These are phyloP conservation scores for Isurus oxyrinchus DNA, from an alignment of 2,113 vertebrate genomes.

Conservation along the genomic window DNA sequence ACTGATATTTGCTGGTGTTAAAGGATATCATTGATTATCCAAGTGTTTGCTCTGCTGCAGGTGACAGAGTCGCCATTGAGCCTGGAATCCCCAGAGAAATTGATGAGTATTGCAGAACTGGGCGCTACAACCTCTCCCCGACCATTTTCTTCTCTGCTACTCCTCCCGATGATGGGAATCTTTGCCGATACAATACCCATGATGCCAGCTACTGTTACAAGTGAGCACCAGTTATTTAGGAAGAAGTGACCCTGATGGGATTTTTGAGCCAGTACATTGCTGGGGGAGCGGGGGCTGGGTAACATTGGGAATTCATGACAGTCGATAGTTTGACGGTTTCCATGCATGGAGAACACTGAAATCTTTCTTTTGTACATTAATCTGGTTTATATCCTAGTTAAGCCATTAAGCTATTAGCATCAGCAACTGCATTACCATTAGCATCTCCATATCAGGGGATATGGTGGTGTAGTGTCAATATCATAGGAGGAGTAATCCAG, in stretches of 20 bases:
- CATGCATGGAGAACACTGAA: background rate
- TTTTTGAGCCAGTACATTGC: background rate
- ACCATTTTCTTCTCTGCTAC: conserved; percentile 90
- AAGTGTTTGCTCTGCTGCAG: conserved; percentile 50
- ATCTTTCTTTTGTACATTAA: background rate
- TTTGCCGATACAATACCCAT: conserved; percentile 86
- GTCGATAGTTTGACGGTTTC: background rate
- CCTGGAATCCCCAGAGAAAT: conserved; percentile 75
- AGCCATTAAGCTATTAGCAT: background rate
- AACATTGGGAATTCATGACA: background rate
- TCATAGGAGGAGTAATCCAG: too few species aligned
- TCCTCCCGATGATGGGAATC: conserved; percentile 81
- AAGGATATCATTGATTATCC: background rate
- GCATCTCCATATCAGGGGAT: too few species aligned
- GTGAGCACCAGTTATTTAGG: conserved; percentile 50
- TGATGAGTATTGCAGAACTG: conserved; percentile 83
- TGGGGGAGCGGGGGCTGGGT: background rate
- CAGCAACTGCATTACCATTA: too few species aligned
- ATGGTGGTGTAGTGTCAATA: too few species aligned
- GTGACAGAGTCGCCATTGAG: conserved; percentile 87
- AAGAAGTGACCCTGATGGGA: background rate
- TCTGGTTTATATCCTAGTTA: background rate
- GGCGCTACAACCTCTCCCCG: conserved; percentile 86
- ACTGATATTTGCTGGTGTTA: background rate
- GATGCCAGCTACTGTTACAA: conserved; percentile 89